Base-by-base conservation (phyloP, 2,113 vertebrate species). In the Heterotilapia buettikoferi region DNA sequence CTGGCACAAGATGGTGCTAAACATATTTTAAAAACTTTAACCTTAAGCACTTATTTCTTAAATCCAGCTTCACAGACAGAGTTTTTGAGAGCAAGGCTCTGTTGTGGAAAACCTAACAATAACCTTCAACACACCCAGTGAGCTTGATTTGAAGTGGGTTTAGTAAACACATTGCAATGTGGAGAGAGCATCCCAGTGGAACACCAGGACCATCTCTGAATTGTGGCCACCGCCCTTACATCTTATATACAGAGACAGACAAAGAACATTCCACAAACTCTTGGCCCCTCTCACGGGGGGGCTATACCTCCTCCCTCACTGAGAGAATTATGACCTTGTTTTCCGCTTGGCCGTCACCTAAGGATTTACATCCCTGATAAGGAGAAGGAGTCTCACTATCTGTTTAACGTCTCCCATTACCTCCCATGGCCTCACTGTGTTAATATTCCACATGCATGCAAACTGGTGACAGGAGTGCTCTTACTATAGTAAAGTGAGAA, bases 151-250 rank as follows among this genome's bases (percentile, higher is more conserved):
- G 11, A 24, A 24, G 53, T 24, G 53, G 53, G 21, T 56, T 56
- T 56, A 56, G 0, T 24, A 4, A 56, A 56, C 6, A 0, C 53
- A 54, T 24, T 56, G 0, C 53, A 56, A 56, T 56, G 53, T 56
- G 21, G 53, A 56, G n/a, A 54, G n/a, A 54, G n/a, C 10, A 54
- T 54, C 53, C 18, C 47, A 50, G 47, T 19, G 18, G 0, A 50
- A 9, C 18, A 50, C 47, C 18, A 50, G 18, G 47, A 50, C 0
- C 47, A 50, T 0, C 47, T 50, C 47, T 50, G 47, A 50, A 50
- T 8, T 50, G 47, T 19, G 47, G 47, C 4, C 47, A 50, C 47
- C 3, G 0, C 47, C 18, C 47, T 50, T 2, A 50, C 18, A 50
- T 19, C 7, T 50, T 50, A 50, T 19, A 19, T 50, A 50, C 47